Evolutionary conservation across 2,888 invertebrate genomes (phyloP), one percentile per base, ranked within the genome.

Genomic region (Drosophila mimica): DNA sequence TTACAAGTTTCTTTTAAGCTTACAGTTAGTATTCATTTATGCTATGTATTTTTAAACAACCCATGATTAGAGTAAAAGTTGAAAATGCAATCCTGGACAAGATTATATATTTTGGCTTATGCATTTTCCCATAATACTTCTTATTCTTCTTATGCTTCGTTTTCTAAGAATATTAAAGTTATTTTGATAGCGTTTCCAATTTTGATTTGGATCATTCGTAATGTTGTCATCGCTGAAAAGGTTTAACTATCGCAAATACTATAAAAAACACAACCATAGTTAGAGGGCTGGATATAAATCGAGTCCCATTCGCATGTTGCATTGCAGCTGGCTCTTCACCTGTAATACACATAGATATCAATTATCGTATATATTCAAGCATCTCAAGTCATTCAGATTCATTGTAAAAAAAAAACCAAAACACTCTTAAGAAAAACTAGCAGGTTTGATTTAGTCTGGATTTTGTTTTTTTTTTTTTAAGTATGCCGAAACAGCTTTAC

Each of bases 281-380:
- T 75, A 88, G 66, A 66, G 91, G 90, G 69, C 82, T 68, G 76
- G 79, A 74, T 48, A 76, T 76, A 34, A 65, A 76, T 52, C 66
- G 83, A 62, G 86, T 83, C 67, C 87, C 91, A 67, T 89, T 86
- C 58, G 93, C 92, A 83, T 93, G 93, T 76, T 93, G 93, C 92
- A 93, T 93, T 54, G 93, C 93, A 76, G 93, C 93, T 61, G 93
- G 93, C 79, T 93, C 92, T 83, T 93, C 93, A 74, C 93, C 93
- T 93, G 20, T 13, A 67, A 53, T 15, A 30, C 25, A 51, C 3
- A 38, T 5, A 7, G 31, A 66, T 17, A 33, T 25, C 9, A 59
- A 17, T 49, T 31, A 57, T 13, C 25, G 9, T 15, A 28, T 4
- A 15, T 4, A 25, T 48, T 48, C 5, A 20, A 20, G 5, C 20